Base-by-base conservation (phyloP, 2,888 invertebrate species). In the Micoletzkya japonica region DNA sequence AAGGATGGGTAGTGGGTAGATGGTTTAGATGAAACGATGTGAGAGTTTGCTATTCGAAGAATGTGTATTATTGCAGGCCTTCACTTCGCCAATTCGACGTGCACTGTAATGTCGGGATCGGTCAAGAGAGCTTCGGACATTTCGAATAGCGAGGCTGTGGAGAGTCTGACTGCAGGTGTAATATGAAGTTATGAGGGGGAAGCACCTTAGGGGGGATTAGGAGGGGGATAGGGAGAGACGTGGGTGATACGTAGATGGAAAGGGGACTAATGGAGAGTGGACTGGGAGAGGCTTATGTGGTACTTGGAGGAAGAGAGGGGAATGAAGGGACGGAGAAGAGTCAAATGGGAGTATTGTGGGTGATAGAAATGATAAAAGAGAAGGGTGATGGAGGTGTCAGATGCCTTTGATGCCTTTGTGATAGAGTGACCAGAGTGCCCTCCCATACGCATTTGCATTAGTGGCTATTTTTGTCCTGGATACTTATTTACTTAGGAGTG, bases 81-180 rank as follows among this genome's bases (percentile, higher is more conserved):
- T 56, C 85, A 85, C 70, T 85, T 84, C 83, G 73, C 76, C 63
- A 85, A 85, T 73, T 72, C 74, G 32, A 81, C 85, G 4, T 85
- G 85, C 76, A 82, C 83, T 3, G 83, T 85, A 10, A 64, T 85
- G n/a, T 71, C 76, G 17, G 85, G 85, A n/a, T 72, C 75, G n/a
- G 78, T 84, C 24, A 32, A 63, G 3, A 74, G 84, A n/a, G 71
- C 72, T 59, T 63, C 71, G 10, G 72, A 71, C 20, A 49, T 71
- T 10, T 64, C 52, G 39, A 70, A 74, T n/a, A 77, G 78, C 60
- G 79, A 80, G 58, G 68, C 74, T 7, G 81, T 81, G 66, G 79
- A 83, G 61, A 68, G 75, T 6, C 82, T 82, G 73, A 70, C 73
- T 2, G 52, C 72, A 6, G 82, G 81, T 75, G 56, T 26, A 54